A percentile compares a stretch with the other conserved stretches of the same genome.
Conservation (phyloP, 1,140 invertebrate species). For the Aphaenogaster floridana region DNA sequence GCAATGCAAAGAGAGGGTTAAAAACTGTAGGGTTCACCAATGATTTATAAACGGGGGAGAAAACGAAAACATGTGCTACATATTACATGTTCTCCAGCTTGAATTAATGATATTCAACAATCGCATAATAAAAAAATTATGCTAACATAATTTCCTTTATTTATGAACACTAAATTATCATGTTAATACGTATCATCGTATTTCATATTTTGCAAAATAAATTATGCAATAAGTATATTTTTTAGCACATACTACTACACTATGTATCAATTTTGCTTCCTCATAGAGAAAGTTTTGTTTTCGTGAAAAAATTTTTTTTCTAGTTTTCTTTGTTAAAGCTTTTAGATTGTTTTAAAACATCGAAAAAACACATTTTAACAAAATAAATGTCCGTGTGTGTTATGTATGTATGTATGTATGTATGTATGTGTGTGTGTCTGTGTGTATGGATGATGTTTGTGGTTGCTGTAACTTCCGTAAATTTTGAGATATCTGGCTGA, state of each 20-base stretch:
- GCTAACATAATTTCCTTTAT: constrained; percentile 8
- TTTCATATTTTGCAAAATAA: constrained; percentile 2
- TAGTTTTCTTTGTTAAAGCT: too few species aligned
- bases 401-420: too few species aligned
- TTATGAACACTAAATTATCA: not conserved
- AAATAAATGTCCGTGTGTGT: too few species aligned
- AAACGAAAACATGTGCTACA: constrained; percentile 73
- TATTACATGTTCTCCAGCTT: constrained; percentile 67
- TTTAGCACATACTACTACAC: not conserved
- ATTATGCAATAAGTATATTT: constrained; percentile 5
- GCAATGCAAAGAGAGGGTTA: constrained; percentile 75
- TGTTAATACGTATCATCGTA: not conserved
- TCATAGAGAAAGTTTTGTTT: too few species aligned
- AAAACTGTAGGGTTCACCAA: constrained; percentile 67
- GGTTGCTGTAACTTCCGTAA: too few species aligned
- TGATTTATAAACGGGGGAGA: constrained; percentile 76
- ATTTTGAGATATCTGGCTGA: too few species aligned
- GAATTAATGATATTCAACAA: constrained; percentile 67
- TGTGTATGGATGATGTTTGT: too few species aligned
- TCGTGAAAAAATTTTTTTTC: too few species aligned
- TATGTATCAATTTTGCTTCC: not conserved
- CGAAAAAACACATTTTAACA: too few species aligned
- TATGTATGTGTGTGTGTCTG: too few species aligned
- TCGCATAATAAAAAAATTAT: constrained; percentile 40
- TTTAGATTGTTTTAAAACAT: too few species aligned